Evolutionary conservation across 1,140 invertebrate genomes (phyloP).

Genomic region (Eupristina koningsbergeri): DNA sequence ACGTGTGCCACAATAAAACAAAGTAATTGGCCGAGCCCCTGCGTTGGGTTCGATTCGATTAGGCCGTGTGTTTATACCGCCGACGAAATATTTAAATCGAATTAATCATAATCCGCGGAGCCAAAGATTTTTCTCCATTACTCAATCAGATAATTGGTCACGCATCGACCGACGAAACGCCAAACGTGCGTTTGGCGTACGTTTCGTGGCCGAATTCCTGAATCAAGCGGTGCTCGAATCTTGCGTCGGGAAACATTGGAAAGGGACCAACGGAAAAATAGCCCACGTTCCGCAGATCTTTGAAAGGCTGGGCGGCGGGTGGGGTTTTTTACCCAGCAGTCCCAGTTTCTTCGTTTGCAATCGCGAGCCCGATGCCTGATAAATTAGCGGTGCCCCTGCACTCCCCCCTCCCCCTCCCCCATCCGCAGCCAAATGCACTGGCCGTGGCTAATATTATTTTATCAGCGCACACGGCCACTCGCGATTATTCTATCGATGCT

Average conservation of each 20-base stretch:
- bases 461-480: conserved; percentile 32
- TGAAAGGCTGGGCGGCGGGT: too few species aligned
- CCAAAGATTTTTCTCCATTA: conserved; percentile 12
- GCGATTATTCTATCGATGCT: conserved; percentile 34
- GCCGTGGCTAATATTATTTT: conserved; percentile 10
- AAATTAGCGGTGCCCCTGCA: conserved; percentile 13
- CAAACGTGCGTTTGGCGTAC: too few species aligned
- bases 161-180: conserved; percentile 27
- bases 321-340: too few species aligned
- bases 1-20: neutral
- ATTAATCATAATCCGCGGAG: conserved; percentile 19
- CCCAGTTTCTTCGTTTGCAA: too few species aligned
- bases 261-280: too few species aligned
- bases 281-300: too few species aligned
- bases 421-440: too few species aligned
- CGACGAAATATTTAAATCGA: neutral
- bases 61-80: neutral
- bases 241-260: too few species aligned
- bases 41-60: neutral
- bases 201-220: too few species aligned
- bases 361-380: neutral
- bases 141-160: conserved; percentile 21
- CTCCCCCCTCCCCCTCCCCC: too few species aligned
- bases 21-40: neutral
- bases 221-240: too few species aligned